A percentile compares a stretch with the other conserved stretches of the same genome.
phyloP scores from a whole-genome alignment of 2,113 vertebrate species.

The Mionectes macconnelli region DNA sequence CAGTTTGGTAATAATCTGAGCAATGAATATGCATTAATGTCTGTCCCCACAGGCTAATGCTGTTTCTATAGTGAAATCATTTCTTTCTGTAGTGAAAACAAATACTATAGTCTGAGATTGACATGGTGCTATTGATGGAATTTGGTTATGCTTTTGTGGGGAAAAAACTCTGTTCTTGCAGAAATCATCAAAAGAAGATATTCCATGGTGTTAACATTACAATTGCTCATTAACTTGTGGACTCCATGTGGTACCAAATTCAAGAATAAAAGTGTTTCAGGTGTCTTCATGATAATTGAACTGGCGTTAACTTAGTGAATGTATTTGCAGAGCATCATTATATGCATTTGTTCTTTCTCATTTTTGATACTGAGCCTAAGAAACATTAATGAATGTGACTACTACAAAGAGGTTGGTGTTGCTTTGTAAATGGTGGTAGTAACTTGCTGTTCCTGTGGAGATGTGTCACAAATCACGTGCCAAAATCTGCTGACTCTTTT shows the following conservation, averaged over 20 bases:
- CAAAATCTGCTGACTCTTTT: not conserved
- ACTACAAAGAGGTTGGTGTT: not conserved
- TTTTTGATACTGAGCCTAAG: not conserved
- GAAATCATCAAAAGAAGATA: not conserved
- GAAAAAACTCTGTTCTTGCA: not conserved
- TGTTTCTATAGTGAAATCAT: not conserved
- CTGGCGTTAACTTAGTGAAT: not conserved
- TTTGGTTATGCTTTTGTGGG: not conserved
- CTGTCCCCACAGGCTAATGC: not conserved
- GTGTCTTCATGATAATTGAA: not conserved
- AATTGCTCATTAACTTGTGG: not conserved
- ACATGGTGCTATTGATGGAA: not conserved
- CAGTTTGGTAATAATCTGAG: not conserved
- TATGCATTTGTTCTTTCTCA: not conserved
- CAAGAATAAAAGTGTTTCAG: not conserved
- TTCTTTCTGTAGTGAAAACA: conserved; percentile 28
- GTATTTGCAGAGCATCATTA: not conserved
- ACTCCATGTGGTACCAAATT: not conserved
- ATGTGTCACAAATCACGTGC: not conserved
- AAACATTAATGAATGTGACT: not conserved
- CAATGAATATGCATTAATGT: not conserved
- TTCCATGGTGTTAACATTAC: not conserved
- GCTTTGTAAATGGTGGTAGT: not conserved
- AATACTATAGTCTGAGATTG: not conserved
- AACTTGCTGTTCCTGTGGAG: not conserved